A percentile compares a stretch with the other conserved stretches of the same genome.
Conservation (phyloP, 1,140 invertebrate species). For the Apocrypta bakeri region DNA sequence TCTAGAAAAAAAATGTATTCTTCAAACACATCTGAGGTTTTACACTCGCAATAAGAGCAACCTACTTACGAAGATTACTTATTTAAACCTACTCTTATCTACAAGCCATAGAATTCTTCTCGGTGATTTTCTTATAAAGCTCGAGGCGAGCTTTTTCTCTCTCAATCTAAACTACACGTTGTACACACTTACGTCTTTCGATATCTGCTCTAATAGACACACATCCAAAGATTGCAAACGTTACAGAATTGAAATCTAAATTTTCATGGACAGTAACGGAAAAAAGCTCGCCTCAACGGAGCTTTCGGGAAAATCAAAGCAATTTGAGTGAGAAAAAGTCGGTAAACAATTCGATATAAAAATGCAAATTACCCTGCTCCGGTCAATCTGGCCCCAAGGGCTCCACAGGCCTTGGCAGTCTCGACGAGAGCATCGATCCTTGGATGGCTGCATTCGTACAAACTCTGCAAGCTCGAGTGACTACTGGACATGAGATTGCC, state of each 20-base stretch:
- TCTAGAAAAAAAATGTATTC: neutral
- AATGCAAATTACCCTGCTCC: conserved; percentile 85
- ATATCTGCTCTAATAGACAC: too few relatives aligned
- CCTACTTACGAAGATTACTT: neutral
- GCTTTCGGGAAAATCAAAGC: too few relatives aligned
- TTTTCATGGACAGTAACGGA: too few relatives aligned
- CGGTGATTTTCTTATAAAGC: neutral
- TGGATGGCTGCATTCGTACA: conserved; percentile 96
- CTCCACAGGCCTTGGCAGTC: conserved; percentile 82
- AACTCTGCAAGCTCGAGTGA: conserved; percentile 87
- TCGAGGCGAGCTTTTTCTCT: neutral
- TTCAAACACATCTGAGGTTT: neutral
- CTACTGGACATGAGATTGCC: conserved; percentile 92
- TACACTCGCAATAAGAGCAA: neutral
- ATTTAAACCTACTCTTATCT: neutral
- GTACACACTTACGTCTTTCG: too few relatives aligned
- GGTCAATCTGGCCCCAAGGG: conserved; percentile 91
- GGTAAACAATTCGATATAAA: neutral
- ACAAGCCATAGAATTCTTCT: neutral
- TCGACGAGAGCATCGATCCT: conserved; percentile 90
- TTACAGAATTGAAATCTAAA: too few relatives aligned
- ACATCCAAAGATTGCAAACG: too few relatives aligned
- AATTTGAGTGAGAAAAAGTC: too few relatives aligned
- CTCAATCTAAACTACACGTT: neutral
- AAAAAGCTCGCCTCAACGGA: too few relatives aligned